A percentile compares a stretch with the other conserved stretches of the same genome.
Evolutionary conservation across 2,113 vertebrate species (phyloP).

Genomic region (Hassar affinis): DNA sequence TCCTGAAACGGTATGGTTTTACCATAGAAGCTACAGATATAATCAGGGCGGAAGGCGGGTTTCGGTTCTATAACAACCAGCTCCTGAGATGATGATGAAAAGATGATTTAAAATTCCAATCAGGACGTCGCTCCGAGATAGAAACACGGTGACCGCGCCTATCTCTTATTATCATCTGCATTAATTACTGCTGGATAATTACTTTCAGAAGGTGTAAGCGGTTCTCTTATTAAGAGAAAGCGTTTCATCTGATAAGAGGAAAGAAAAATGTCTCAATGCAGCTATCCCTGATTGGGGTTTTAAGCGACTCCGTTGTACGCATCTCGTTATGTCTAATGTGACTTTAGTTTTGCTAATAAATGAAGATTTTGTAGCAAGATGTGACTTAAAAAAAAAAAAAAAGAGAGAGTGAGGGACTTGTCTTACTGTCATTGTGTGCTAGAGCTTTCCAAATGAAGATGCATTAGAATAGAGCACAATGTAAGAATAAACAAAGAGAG

Average conservation of each 20-base stretch:
- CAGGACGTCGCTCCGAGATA: slow-evolving; percentile 9
- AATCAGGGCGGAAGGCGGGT: background rate
- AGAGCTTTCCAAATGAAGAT: background rate
- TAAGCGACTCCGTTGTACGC: slow-evolving; percentile 19
- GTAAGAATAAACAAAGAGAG: background rate
- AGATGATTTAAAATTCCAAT: slow-evolving; percentile 9
- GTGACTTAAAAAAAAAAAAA: slow-evolving; percentile 18
- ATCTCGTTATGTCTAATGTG: slow-evolving; percentile 40
- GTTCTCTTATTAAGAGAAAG: background rate
- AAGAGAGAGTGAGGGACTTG: no score
- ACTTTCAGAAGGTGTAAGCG: background rate
- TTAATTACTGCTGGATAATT: slow-evolving; percentile 31
- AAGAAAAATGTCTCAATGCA: background rate
- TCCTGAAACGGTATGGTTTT: background rate
- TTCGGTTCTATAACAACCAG: background rate
- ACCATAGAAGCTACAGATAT: background rate
- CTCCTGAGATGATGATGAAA: background rate
- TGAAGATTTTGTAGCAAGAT: slow-evolving; percentile 45
- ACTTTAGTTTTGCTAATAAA: slow-evolving; percentile 64
- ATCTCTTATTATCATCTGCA: background rate
- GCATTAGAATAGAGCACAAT: slow-evolving; percentile 22
- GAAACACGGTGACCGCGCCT: background rate
- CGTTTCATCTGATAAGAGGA: background rate
- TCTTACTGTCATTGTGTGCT: background rate
- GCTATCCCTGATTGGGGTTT: background rate